Evolutionary conservation across 2,113 vertebrate genomes (phyloP).

Genomic region (Thinocorus orbignyianus): DNA sequence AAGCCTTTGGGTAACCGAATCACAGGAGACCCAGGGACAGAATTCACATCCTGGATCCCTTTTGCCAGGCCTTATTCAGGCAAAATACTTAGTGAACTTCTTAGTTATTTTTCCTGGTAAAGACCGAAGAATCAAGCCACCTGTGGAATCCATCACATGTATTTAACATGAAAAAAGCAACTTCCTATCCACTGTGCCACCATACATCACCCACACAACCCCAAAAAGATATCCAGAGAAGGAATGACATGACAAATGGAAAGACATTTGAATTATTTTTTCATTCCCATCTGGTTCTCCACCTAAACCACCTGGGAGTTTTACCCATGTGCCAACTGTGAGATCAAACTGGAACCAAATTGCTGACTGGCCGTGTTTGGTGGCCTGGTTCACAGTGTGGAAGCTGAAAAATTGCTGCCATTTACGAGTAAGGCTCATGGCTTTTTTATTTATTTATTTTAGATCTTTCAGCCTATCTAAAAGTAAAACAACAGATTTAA

Average conservation of each 20-base stretch:
- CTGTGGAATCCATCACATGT: not conserved
- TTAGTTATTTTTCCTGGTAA: not conserved
- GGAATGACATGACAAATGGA: not conserved
- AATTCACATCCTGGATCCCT: not conserved
- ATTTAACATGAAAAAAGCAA: not conserved
- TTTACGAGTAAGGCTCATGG: not conserved
- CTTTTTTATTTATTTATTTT: not conserved
- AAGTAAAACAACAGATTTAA: not conserved
- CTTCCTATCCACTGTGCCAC: not conserved
- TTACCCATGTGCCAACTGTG: not conserved
- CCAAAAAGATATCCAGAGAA: not conserved
- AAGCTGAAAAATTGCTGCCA: not conserved
- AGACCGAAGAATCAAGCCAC: not conserved
- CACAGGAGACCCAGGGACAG: not conserved
- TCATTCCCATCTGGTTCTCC: not conserved
- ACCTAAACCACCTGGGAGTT: not conserved
- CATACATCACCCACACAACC: fast-evolving
- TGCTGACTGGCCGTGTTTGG: not conserved
- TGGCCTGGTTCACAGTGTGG: not conserved
- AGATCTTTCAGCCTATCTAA: not conserved
- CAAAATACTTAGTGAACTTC: not conserved
- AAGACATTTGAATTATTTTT: not conserved
- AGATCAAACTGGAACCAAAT: not conserved
- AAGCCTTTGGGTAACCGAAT: not conserved
- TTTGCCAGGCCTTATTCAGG: not conserved